Evolutionary conservation across 1,140 invertebrate genomes (phyloP).

Genomic region (Bombus balteatus): DNA sequence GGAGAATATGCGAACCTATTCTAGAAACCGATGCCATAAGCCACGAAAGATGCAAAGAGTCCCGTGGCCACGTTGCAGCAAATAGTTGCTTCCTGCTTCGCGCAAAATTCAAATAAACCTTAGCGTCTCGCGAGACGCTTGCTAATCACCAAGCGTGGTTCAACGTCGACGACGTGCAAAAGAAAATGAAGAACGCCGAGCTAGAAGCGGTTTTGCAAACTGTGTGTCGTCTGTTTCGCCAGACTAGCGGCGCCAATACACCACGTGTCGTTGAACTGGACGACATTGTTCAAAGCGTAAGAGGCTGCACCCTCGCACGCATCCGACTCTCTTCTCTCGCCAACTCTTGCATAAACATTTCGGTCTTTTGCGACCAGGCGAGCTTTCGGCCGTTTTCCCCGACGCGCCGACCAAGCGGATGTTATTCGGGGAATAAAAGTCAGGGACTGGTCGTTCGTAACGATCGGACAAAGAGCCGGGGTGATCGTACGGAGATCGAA

Average conservation of each 20-base stretch:
- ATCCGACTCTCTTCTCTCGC: not conserved
- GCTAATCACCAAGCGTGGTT: not conserved
- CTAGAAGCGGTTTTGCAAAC: slow-evolving; percentile 16
- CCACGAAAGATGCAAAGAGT: no score
- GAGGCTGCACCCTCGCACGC: slow-evolving; percentile 14
- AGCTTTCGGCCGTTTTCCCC: not conserved
- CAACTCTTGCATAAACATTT: slow-evolving; percentile 46
- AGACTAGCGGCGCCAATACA: slow-evolving; percentile 21
- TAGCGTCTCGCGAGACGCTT: not conserved
- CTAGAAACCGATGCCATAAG: no score
- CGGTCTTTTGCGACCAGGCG: not conserved
- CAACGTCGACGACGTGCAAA: not conserved
- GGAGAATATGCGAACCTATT: no score
- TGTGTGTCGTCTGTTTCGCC: slow-evolving; percentile 19
- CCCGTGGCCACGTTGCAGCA: not conserved
- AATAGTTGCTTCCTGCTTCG: not conserved
- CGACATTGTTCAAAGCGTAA: slow-evolving; percentile 54
- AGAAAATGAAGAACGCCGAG: slow-evolving; percentile 12
- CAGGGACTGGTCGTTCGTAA: not conserved
- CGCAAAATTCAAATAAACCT: no score
- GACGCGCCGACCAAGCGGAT: slow-evolving; percentile 9
- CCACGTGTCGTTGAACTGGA: slow-evolving; percentile 57
- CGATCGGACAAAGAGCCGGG: slow-evolving; percentile 20
- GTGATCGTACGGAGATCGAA: slow-evolving; percentile 14
- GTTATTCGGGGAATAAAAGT: slow-evolving; percentile 47